phyloP scores from a whole-genome alignment of 2,888 invertebrate genomes.

The Acanthosoma haemorrhoidale region DNA sequence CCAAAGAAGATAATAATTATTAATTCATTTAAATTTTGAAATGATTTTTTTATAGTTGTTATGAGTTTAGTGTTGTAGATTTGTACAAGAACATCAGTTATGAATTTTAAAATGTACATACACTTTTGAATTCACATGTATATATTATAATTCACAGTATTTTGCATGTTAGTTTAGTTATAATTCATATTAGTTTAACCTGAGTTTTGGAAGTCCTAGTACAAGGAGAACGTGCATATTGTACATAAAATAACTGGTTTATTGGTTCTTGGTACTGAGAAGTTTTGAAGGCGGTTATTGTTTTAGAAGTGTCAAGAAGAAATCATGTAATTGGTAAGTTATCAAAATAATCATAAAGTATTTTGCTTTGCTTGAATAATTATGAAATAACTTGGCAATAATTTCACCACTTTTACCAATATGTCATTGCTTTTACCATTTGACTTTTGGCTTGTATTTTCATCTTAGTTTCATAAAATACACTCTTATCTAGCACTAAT shows the following conservation, averaged over 20 bases:
- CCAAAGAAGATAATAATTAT: too few relatives aligned
- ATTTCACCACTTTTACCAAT: not conserved
- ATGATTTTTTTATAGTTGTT: too few relatives aligned
- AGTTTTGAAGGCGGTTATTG: not conserved
- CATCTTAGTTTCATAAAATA: too few relatives aligned
- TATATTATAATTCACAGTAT: not conserved
- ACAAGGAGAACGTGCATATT: not conserved
- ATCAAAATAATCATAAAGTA: not conserved
- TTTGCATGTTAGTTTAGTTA: not conserved
- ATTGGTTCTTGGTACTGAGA: not conserved
- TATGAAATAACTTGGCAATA: not conserved
- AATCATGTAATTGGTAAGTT: not conserved
- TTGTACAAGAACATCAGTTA: too few relatives aligned
- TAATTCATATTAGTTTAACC: not conserved
- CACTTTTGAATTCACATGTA: not conserved
- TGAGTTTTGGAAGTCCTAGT: not conserved
- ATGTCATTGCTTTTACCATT: not conserved
- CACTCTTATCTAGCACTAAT: not conserved
- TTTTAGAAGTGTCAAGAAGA: not conserved
- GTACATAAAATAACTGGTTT: not conserved
- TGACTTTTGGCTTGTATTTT: too few relatives aligned
- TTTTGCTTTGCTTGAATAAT: conserved; percentile 1
- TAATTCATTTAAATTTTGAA: too few relatives aligned
- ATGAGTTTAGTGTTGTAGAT: too few relatives aligned
- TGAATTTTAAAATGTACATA: not conserved